Percentiles rank a stretch among this genome's conserved stretches.
Conservation (phyloP, 2,888 invertebrate genomes). For the Diaprepes abbreviatus region DNA sequence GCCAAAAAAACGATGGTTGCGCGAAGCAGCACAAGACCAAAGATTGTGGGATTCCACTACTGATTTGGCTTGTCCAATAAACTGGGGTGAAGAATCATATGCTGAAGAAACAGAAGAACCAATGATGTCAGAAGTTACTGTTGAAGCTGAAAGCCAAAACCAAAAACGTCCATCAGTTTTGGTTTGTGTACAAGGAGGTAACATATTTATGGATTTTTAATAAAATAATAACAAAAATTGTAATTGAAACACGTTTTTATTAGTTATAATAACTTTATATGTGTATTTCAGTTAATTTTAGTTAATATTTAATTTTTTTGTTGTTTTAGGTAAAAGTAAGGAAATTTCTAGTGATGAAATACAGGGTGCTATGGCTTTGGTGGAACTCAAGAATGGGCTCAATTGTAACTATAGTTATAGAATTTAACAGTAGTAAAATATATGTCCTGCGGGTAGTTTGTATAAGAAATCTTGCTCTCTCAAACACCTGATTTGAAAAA, state of each 20-base stretch:
- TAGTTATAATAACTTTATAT: too few species aligned
- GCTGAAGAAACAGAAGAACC: slow-evolving; percentile 36
- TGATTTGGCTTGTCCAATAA: slow-evolving; percentile 70
- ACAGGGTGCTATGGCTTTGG: slow-evolving; percentile 74
- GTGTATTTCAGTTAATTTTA: too few species aligned
- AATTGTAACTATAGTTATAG: slow-evolving; percentile 59
- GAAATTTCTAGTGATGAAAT: slow-evolving; percentile 68
- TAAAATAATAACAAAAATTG: too few species aligned
- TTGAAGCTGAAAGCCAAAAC: slow-evolving; percentile 57
- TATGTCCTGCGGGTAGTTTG: slow-evolving; percentile 21
- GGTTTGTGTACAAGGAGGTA: slow-evolving; percentile 67
- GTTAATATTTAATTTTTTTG: too few species aligned
- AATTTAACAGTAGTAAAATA: slow-evolving; percentile 49
- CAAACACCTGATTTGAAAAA: not conserved
- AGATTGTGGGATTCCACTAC: slow-evolving; percentile 64
- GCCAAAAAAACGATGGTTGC: slow-evolving; percentile 75
- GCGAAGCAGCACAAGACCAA: slow-evolving; percentile 68
- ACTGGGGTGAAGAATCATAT: slow-evolving; percentile 65
- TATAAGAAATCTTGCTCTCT: slow-evolving; percentile 20
- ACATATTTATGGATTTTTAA: too few species aligned
- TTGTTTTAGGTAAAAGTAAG: slow-evolving; percentile 56
- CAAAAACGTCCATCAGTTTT: slow-evolving; percentile 71
- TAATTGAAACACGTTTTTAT: too few species aligned
- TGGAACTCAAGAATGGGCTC: slow-evolving; percentile 70
- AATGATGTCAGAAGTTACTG: slow-evolving; percentile 19